Base-by-base conservation (phyloP, 2,113 vertebrate species). In the Rattus norvegicus region DNA sequence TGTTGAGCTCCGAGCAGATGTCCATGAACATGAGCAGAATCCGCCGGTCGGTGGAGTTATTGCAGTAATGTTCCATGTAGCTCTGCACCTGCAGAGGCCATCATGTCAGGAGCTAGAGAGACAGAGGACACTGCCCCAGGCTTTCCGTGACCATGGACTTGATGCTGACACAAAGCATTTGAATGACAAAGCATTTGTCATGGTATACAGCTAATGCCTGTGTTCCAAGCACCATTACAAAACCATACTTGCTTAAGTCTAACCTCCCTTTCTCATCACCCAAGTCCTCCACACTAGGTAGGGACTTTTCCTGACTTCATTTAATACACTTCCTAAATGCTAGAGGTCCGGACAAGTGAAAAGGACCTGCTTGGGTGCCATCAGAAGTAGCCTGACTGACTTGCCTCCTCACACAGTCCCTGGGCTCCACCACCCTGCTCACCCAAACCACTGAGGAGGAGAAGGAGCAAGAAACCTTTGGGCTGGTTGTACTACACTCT, bases 1-100 rank as follows among this genome's bases (percentile, higher is more conserved):
- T 92, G 83, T 56, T 98, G 3, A 99, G 97, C 0, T 99, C 98
- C 0, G 90, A 67, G 14, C 99, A 99, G 97, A 99, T 97, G 92
- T 97, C 98, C 59, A 99, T 94, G 94, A 99, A 99, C 97, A 98
- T 96, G 67, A 52, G 91, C 81, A 99, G 98, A n/a, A 99, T 81
- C 2, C 98, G 98, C 75, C 92, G 97, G 98, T 99, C 98, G 0
- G 99, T 99, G 92, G 98, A 12, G 17, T 98, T 99, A 97, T 97
- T 95, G 43, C 99, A 99, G 95, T 99, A 84, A 4, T 98, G 98
- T 33, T 99, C 99, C 97, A 93, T 95, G 98, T 99, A 99, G 91
- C 63, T 96, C 96, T 99, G 98, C 9, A 99, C 99, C 99, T 99
- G 97, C n/a, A 22, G 8, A 36, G 92, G 36, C 70, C 92, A 13